Evolutionary conservation across 2,888 invertebrate species (phyloP).

Genomic region (Amaurobius ferox): DNA sequence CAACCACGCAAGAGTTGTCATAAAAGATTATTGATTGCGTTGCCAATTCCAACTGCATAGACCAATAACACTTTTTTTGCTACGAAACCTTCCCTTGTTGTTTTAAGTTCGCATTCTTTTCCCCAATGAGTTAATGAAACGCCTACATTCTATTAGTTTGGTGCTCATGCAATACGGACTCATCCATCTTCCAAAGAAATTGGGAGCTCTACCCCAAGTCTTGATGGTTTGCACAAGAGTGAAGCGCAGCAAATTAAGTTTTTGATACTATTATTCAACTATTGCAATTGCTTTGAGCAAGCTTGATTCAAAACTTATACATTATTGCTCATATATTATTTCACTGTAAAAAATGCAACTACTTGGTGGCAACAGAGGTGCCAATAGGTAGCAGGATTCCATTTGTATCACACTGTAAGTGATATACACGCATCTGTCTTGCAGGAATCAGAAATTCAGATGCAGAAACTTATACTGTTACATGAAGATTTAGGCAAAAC

Average conservation of each 20-base stretch:
- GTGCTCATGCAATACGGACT: background rate
- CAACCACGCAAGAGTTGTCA: conserved; percentile 12
- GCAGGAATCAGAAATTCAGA: too few relatives aligned
- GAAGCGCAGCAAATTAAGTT: background rate
- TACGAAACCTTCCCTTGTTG: background rate
- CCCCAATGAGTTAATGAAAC: background rate
- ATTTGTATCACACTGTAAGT: too few relatives aligned
- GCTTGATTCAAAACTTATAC: too few relatives aligned
- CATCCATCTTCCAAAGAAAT: background rate
- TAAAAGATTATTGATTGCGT: background rate
- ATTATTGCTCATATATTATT: too few relatives aligned
- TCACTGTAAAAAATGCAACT: too few relatives aligned
- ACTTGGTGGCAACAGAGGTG: too few relatives aligned
- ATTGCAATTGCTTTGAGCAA: too few relatives aligned
- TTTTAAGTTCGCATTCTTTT: background rate
- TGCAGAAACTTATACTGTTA: too few relatives aligned
- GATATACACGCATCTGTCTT: too few relatives aligned
- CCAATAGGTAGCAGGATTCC: too few relatives aligned
- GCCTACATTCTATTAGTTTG: conserved; percentile 1
- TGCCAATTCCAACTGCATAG: background rate
- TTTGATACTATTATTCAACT: background rate
- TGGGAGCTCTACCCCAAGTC: background rate
- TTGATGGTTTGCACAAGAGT: background rate
- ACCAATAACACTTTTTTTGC: conserved; percentile 4
- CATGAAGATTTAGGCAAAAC: too few relatives aligned